Evolutionary conservation across 1,140 invertebrate genomes (phyloP), one percentile per base, ranked within the genome.

Genomic region (Diorhabda sublineata): DNA sequence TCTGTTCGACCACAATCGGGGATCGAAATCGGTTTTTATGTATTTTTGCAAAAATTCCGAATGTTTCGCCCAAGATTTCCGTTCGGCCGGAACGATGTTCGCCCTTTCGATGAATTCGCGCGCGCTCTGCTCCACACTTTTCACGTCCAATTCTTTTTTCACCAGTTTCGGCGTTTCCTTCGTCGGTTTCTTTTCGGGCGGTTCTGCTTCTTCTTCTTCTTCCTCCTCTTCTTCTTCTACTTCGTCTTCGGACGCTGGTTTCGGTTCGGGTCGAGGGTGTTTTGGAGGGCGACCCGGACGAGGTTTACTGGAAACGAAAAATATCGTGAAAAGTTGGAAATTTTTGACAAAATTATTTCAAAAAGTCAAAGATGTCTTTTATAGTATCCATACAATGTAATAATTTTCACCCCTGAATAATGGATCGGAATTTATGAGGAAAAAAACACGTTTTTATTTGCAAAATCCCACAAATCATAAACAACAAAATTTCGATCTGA

Each of bases 1-100:
- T 7, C 47, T 42, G 9, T 41, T 61, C 3, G 70, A 60, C 74
- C 74, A 75, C 42, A 11, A 68, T 43, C 62, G 69, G 2, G 71
- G 69, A 52, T 69, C 68, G 9, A 67, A 60, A 9, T 69, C 67
- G 8, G 11, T 65, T 9, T 70, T 73, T 2, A 79, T 69, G 70
- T 74, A 79, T 2, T 71, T 67, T 42, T 67, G 67, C 43, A 79
- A 68, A 75, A 79, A 77, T 61, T 71, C 73, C 4, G 77, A 75
- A 71, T 81, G 78, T 61, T 71, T 77, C 9, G 73, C 74, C 73
- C 74, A 77, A 0, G 71, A 71, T 68, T 79, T 75, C 11, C 67
- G 66, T 66, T 75, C 74, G 4, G 73, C 70, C 2, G 75, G 75
- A 47, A 66, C 9, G 4, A 76, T 66, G 45, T 71, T 73, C 2